Percentiles rank a stretch among this genome's conserved stretches.
Conservation (phyloP, 2,888 invertebrate species). For the Megaustenia siamemsis region DNA sequence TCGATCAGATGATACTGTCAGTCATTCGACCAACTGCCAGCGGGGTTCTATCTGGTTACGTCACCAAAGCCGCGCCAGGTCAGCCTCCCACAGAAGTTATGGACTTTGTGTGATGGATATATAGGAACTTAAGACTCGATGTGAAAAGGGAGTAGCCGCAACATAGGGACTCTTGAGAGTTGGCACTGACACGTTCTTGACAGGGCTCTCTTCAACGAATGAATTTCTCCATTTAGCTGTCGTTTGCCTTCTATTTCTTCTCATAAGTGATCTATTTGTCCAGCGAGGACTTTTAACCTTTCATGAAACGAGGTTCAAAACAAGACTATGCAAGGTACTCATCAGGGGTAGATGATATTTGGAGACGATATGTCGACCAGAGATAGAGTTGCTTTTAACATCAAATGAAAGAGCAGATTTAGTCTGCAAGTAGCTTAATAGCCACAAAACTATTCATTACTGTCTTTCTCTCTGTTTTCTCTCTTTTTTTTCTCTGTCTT, state of each 20-base stretch:
- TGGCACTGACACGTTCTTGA: background rate
- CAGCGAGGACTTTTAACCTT: too few relatives aligned
- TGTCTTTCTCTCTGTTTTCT: too few relatives aligned
- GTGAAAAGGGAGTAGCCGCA: background rate
- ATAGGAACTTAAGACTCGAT: background rate
- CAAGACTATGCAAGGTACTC: too few relatives aligned
- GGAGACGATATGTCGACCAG: too few relatives aligned
- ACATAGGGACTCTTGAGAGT: background rate
- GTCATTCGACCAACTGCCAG: constrained; percentile 23
- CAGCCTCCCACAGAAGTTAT: background rate
- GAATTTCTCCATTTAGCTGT: constrained; percentile 1
- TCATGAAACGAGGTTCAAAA: too few relatives aligned
- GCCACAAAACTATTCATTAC: background rate
- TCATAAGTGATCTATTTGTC: too few relatives aligned
- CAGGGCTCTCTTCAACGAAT: background rate
- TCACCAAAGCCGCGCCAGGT: background rate
- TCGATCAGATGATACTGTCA: constrained; percentile 37
- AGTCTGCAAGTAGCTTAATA: too few relatives aligned
- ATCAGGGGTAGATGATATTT: too few relatives aligned
- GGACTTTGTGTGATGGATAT: background rate
- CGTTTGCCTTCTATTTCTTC: background rate
- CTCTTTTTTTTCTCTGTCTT: too few relatives aligned
- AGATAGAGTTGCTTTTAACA: too few relatives aligned
- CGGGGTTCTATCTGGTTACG: constrained; percentile 6
- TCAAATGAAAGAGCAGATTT: too few relatives aligned